Base-by-base conservation (phyloP, 2,113 vertebrate species). In the Actenoides hombroni region DNA sequence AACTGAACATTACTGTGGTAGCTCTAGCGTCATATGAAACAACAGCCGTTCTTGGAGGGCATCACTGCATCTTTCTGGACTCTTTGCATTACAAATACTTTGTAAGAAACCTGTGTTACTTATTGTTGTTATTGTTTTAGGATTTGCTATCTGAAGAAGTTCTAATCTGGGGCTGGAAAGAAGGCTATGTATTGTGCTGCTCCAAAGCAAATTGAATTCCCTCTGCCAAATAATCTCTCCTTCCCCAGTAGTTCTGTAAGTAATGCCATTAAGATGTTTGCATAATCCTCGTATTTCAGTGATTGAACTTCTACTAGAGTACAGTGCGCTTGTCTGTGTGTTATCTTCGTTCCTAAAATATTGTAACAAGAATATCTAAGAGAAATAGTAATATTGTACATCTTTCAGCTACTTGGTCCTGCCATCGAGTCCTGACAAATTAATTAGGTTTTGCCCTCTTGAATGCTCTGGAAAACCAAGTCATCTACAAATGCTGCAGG, bases 381-480 rank as follows among this genome's bases (percentile, higher is more conserved):
- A 86, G 79, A 63, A 88, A 89, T n/a, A 90, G 25, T 49, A 51
- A 23, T 42, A 33, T 16, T 69, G 25, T 44, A 11, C 65, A 65
- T 44, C 84, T 83, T 53, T 25, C 84, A 83, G 74, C 67, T 92
- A 17, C 70, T 88, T 85, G 80, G 82, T 76, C 54, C 61, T 91
- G 35, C 81, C 49, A 11, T 40, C 37, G 60, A 35, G 70, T 59
- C 57, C 19, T 23, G 53, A 53, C 54, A 90, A 82, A 80, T 69
- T 94, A 89, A 87, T 95, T 76, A 73, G 35, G 28, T 87, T 89
- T 94, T 76, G 54, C 19, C 75, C 54, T 91, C 78, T 68, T 83
- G 61, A 85, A 76, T 90, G 88, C 67, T 88, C 44, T 87, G 70
- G 57, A 44, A 95, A 83, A 65, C 19, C 18, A 51, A 69, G 70